Evolutionary conservation across 2,797 vertebrate genomes (phyloP).

Genomic region (Gambelia wislizenii): DNA sequence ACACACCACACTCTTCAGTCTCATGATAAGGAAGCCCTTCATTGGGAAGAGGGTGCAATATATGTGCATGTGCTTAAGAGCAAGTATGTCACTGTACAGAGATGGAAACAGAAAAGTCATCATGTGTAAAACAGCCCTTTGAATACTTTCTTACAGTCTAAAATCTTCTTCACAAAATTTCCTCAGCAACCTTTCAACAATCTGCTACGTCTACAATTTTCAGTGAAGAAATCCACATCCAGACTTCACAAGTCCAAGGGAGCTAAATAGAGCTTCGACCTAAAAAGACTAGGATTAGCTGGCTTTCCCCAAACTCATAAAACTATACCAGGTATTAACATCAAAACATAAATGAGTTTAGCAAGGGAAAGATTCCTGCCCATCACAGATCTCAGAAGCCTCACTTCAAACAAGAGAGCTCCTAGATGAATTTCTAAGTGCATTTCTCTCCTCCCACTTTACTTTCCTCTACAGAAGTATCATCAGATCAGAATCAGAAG

Average conservation of each 20-base stretch:
- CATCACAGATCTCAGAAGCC: background rate
- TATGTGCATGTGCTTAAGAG: background rate
- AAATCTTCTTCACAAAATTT: background rate
- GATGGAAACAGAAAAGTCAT: background rate
- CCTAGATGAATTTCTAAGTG: background rate
- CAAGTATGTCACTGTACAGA: background rate
- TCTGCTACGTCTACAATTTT: background rate
- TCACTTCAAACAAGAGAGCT: too few relatives aligned
- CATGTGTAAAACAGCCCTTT: background rate
- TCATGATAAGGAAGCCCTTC: background rate
- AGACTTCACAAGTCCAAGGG: background rate
- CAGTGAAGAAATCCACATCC: background rate
- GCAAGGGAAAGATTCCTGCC: background rate
- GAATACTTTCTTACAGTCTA: background rate
- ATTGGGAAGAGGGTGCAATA: background rate
- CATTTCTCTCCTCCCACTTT: background rate
- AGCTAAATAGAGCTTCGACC: background rate
- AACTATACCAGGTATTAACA: background rate
- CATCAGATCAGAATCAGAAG: too few relatives aligned
- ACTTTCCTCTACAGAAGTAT: too few relatives aligned
- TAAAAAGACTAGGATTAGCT: background rate
- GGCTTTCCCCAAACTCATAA: background rate
- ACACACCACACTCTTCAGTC: too few relatives aligned
- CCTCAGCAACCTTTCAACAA: too few relatives aligned
- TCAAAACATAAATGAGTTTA: background rate